A percentile compares a stretch with the other conserved stretches of the same genome.
phyloP scores from a whole-genome alignment of 2,888 invertebrate species.

The Oithona nana region DNA sequence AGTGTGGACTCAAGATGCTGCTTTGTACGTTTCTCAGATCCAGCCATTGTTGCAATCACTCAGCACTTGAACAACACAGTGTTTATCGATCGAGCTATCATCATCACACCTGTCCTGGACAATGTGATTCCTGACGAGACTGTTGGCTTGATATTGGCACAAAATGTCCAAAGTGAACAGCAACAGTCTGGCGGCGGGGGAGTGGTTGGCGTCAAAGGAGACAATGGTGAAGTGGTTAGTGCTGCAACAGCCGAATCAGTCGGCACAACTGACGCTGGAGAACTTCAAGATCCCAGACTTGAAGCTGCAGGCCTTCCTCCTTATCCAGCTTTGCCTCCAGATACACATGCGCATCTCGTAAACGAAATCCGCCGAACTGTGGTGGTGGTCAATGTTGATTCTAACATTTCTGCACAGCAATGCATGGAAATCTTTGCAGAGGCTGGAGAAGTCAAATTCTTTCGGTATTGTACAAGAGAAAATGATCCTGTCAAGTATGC shows the following conservation, averaged over 20 bases:
- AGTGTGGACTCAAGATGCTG: constrained; percentile 83
- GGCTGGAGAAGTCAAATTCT: constrained; percentile 84
- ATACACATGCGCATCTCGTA: constrained; percentile 66
- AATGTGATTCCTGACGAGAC: constrained; percentile 86
- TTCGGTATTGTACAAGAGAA: constrained; percentile 70
- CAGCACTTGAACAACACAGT: constrained; percentile 97
- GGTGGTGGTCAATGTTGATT: constrained; percentile 58
- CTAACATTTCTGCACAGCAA: constrained; percentile 50
- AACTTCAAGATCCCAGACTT: constrained; percentile 70
- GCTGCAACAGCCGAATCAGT: constrained; percentile 23
- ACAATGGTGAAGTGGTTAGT: not conserved
- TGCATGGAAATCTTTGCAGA: constrained; percentile 70
- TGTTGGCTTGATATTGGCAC: constrained; percentile 37
- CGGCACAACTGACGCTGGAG: constrained; percentile 38
- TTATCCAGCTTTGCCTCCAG: constrained; percentile 75
- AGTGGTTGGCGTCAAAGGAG: not conserved
- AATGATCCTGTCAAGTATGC: constrained; percentile 56
- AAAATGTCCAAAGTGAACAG: not conserved
- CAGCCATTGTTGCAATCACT: constrained; percentile 71
- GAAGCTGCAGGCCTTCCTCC: constrained; percentile 58
- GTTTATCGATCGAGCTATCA: constrained; percentile 89
- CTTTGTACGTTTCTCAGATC: constrained; percentile 84
- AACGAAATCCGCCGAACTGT: constrained; percentile 91
- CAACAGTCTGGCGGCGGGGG: not conserved
- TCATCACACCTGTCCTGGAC: constrained; percentile 72